phyloP scores from a whole-genome alignment of 2,888 invertebrate genomes.

The Rugalucina vietnamica region DNA sequence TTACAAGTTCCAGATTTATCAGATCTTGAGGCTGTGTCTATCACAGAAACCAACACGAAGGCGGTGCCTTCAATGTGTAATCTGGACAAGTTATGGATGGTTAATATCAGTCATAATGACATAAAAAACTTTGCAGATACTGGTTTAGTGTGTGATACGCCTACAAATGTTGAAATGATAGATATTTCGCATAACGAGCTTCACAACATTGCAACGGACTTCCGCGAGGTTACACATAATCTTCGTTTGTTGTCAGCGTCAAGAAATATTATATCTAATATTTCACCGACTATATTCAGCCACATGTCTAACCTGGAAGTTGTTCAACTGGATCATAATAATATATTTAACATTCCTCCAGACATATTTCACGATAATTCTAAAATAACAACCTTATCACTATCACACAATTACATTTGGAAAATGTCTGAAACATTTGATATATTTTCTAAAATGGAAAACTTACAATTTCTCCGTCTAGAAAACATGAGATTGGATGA shows the following conservation, averaged over 20 bases:
- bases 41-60: not conserved
- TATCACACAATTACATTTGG: not conserved
- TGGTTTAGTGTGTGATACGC: not conserved
- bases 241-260: not conserved
- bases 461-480: not conserved
- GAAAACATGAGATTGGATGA: not conserved
- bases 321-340: not conserved
- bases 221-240: not conserved
- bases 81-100: not conserved
- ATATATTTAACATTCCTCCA: not conserved
- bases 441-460: not conserved
- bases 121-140: not conserved
- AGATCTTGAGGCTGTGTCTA: not conserved
- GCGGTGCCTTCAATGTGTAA: not conserved
- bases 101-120: not conserved
- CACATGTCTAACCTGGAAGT: not conserved
- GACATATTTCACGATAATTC: not conserved
- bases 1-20: constrained; percentile 5
- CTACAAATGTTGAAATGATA: not conserved
- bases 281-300: not conserved
- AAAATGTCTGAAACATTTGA: not conserved
- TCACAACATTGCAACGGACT: not conserved
- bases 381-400: not conserved
- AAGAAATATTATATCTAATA: not conserved
- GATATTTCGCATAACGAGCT: not conserved